Percentiles rank a stretch among this genome's conserved stretches.
Evolutionary conservation across 2,888 invertebrate species (phyloP).

Genomic region (Theodoxus fluviatilis): DNA sequence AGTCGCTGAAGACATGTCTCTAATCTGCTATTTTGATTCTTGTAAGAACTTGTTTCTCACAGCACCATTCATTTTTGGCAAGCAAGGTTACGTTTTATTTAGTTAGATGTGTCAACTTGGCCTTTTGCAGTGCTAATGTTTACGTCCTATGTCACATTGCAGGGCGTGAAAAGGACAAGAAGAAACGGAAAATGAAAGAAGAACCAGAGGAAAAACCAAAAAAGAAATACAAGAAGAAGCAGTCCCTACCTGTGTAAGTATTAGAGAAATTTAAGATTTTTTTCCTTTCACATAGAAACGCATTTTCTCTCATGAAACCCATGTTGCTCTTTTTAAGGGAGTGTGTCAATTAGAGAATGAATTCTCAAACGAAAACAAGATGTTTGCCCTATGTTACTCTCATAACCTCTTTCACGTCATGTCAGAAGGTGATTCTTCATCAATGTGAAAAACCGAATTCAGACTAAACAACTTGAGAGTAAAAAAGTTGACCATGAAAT

Average conservation of each 20-base stretch:
- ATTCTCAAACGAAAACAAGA: no score
- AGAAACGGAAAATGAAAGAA: conserved; percentile 60
- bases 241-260: conserved; percentile 36
- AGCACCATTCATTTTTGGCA: background rate
- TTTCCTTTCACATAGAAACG: background rate
- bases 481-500: no score
- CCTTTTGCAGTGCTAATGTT: no score
- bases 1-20: no score
- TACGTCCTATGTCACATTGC: no score
- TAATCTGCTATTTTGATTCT: background rate
- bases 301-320: background rate
- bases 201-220: conserved; percentile 62
- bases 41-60: background rate
- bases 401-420: no score
- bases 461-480: no score
- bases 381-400: no score
- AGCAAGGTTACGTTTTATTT: background rate
- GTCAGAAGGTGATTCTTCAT: no score
- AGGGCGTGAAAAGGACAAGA: conserved; percentile 54
- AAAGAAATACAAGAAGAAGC: conserved; percentile 62
- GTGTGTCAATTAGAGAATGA: no score
- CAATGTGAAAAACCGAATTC: no score
- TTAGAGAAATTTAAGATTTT: background rate
- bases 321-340: no score
- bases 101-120: background rate